Conservation (phyloP, 2,113 vertebrate species). For the Danionella cerebrum region DNA sequence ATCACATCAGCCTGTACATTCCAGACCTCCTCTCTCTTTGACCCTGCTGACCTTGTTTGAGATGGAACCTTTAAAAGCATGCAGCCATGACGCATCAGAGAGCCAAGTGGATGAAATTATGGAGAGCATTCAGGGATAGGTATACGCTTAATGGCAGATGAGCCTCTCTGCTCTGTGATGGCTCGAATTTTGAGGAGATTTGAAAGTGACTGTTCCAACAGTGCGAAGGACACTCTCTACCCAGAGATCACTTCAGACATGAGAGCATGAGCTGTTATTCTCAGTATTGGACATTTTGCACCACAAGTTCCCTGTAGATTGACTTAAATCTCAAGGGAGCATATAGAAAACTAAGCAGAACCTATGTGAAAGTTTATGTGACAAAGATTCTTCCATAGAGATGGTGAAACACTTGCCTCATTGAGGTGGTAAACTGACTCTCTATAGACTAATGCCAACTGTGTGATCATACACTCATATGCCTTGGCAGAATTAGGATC, state of each 20-base stretch:
- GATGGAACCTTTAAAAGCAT: conserved; percentile 13
- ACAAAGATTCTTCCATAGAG: not conserved
- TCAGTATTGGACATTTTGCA: not conserved
- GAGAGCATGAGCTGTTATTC: conserved; percentile 1
- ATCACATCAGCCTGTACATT: conserved; percentile 28
- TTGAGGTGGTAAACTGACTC: not conserved
- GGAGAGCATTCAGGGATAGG: conserved; percentile 5
- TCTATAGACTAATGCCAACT: conserved; percentile 54
- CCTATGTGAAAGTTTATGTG: not conserved
- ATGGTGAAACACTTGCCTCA: not conserved
- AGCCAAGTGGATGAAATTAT: conserved; percentile 1
- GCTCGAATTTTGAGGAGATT: conserved; percentile 6
- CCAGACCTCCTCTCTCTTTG: conserved; percentile 21
- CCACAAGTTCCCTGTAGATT: not conserved
- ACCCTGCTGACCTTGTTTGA: conserved; percentile 18
- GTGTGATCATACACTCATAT: conserved; percentile 59
- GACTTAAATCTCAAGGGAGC: not conserved
- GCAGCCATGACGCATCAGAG: conserved; percentile 7
- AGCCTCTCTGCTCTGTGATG: not conserved
- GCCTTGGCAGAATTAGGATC: conserved; percentile 48
- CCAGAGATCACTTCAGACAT: not conserved
- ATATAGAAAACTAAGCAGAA: conserved; percentile 2
- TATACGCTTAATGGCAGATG: not conserved
- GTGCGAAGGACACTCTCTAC: not conserved
- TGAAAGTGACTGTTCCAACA: conserved; percentile 16